These are phyloP conservation scores for Austrolebias charrua DNA, from an alignment of 2,797 vertebrate species.

Conservation along the genomic window DNA sequence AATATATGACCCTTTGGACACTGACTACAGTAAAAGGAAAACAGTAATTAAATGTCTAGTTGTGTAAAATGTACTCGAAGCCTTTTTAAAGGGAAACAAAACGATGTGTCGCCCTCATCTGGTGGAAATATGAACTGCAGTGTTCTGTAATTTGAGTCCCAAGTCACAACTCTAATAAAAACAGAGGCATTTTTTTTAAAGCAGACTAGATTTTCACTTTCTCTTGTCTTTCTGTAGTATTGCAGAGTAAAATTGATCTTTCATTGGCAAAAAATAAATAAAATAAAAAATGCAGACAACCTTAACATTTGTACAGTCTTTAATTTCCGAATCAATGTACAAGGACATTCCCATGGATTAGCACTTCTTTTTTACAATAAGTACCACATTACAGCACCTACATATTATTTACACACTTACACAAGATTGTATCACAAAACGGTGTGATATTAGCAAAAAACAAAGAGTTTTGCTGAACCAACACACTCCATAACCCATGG, in stretches of 20 bases:
- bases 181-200: no score
- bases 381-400: constrained; percentile 85
- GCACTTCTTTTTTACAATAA: constrained; percentile 83
- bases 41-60: no score
- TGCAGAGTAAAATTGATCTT: not conserved
- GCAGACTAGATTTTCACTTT: no score
- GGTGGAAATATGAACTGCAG: constrained; percentile 26
- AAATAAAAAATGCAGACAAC: constrained; percentile 9
- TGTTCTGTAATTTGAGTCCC: no score
- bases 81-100: not conserved
- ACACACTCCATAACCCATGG: constrained; percentile 25
- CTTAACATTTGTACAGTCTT: constrained; percentile 48
- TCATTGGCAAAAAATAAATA: not conserved
- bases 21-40: no score
- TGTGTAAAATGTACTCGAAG: no score
- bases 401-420: constrained; percentile 84
- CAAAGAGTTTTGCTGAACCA: constrained; percentile 33
- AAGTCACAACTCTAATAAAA: not conserved
- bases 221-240: no score
- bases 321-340: constrained; percentile 84
- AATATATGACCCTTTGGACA: no score
- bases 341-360: constrained; percentile 77
- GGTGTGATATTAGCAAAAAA: constrained; percentile 73
- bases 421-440: constrained; percentile 84
- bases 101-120: constrained; percentile 51